These are phyloP conservation scores for Diadema setosum DNA, from an alignment of 35 echinoderm and acorn worm species.

Conservation along the genomic window DNA sequence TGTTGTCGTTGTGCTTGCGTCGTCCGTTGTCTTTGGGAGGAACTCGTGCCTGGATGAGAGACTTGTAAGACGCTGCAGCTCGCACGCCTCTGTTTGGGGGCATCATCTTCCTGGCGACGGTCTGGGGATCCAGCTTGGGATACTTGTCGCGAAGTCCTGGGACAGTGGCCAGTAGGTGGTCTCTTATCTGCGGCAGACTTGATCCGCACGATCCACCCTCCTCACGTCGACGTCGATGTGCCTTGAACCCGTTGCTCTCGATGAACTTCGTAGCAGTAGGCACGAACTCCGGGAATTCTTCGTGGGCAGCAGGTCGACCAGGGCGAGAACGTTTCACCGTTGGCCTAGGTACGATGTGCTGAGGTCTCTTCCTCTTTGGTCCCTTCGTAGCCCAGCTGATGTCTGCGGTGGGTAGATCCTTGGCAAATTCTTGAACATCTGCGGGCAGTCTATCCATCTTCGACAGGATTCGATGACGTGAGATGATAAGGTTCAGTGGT, in stretches of 20 bases:
- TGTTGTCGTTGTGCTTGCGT: neutral
- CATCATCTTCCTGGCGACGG: neutral
- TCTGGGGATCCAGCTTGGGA: constrained; percentile 11
- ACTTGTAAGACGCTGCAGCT: neutral
- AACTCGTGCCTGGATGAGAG: neutral
- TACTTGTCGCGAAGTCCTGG: neutral
- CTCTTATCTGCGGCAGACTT: constrained; percentile 28
- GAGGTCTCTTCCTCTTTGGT: neutral
- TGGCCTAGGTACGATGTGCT: neutral
- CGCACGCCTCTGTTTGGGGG: neutral
- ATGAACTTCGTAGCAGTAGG: constrained; percentile 39
- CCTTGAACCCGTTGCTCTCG: constrained; percentile 57
- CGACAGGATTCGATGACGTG: too few relatives aligned
- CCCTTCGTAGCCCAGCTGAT: neutral
- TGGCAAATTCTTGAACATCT: too few relatives aligned
- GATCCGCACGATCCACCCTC: constrained; percentile 45
- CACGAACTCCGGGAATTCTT: constrained; percentile 19
- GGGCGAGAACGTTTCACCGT: neutral
- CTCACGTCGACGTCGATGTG: constrained; percentile 31
- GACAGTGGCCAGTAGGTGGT: constrained; percentile 22
- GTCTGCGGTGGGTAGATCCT: neutral
- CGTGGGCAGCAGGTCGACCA: neutral
- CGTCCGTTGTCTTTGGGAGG: neutral
- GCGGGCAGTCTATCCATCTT: too few relatives aligned
- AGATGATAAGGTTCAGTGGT: too few relatives aligned